Evolutionary conservation across 2,113 vertebrate genomes (phyloP).

Genomic region (Bufo gargarizans): DNA sequence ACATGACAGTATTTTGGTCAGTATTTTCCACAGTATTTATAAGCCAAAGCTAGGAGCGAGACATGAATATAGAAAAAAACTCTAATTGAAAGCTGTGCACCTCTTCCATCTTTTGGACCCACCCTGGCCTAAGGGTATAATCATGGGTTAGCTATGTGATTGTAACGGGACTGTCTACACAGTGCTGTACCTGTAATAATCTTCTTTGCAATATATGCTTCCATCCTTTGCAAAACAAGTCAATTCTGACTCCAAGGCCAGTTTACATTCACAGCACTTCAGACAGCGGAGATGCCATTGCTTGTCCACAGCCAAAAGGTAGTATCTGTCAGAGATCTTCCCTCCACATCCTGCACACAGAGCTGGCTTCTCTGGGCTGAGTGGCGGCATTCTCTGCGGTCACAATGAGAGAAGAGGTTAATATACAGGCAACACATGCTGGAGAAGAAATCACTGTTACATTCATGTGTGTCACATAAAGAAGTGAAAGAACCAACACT

Average conservation of each 20-base stretch:
- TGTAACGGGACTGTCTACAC: background rate
- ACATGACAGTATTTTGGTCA: no score
- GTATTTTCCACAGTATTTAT: background rate
- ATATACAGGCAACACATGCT: background rate
- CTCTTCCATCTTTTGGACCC: background rate
- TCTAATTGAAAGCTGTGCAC: background rate
- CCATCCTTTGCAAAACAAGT: conserved; percentile 99
- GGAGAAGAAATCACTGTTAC: background rate
- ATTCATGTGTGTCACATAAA: background rate
- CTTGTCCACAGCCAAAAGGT: conserved; percentile 98
- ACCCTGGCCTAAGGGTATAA: background rate
- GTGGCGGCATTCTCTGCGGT: conserved; percentile 89
- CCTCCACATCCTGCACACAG: conserved; percentile 97
- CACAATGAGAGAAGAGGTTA: conserved; percentile 57
- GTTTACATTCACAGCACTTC: conserved; percentile 99
- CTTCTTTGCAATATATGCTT: conserved; percentile 99
- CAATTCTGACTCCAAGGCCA: conserved; percentile 96
- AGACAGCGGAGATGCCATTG: conserved; percentile 98
- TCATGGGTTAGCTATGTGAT: no score
- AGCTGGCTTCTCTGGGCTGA: conserved; percentile 97
- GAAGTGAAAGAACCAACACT: background rate
- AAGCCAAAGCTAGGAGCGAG: background rate
- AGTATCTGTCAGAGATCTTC: conserved; percentile 98
- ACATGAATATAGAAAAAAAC: background rate
- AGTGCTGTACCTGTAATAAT: conserved; percentile 91